These are phyloP conservation scores for Escarpia spicata DNA, from an alignment of 2,888 invertebrate species.

Conservation along the genomic window DNA sequence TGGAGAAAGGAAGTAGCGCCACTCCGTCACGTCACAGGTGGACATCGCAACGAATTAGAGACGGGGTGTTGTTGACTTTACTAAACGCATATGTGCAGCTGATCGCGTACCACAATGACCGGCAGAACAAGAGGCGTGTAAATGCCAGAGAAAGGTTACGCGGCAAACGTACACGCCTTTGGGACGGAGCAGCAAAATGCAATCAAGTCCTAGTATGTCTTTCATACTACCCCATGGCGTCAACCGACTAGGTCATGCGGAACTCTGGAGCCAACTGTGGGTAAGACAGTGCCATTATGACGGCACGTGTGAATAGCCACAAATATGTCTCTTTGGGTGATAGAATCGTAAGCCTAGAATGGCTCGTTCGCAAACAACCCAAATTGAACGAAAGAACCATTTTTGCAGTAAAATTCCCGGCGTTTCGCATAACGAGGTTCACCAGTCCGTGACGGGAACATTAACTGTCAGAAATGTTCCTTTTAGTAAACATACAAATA, in stretches of 20 bases:
- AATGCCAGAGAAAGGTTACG: background rate
- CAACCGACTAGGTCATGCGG: background rate
- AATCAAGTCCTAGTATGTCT: no score
- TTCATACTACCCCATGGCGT: no score
- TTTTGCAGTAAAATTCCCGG: background rate
- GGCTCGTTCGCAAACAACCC: background rate
- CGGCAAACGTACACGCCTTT: background rate
- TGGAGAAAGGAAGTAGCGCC: background rate
- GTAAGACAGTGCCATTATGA: background rate
- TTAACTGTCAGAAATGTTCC: background rate
- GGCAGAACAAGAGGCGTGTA: background rate
- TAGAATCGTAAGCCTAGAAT: background rate
- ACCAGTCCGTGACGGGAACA: background rate
- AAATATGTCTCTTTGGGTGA: background rate
- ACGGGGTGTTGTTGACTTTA: background rate
- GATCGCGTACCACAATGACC: background rate
- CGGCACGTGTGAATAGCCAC: background rate
- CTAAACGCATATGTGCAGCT: background rate
- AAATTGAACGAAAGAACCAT: background rate
- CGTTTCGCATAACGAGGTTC: background rate
- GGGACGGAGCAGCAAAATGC: background rate
- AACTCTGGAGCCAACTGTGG: background rate
- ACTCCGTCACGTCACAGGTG: background rate
- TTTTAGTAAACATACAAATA: background rate
- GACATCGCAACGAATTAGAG: background rate